These are phyloP conservation scores for Danaus plexippus DNA, from an alignment of 1,140 invertebrate genomes.

Conservation along the genomic window DNA sequence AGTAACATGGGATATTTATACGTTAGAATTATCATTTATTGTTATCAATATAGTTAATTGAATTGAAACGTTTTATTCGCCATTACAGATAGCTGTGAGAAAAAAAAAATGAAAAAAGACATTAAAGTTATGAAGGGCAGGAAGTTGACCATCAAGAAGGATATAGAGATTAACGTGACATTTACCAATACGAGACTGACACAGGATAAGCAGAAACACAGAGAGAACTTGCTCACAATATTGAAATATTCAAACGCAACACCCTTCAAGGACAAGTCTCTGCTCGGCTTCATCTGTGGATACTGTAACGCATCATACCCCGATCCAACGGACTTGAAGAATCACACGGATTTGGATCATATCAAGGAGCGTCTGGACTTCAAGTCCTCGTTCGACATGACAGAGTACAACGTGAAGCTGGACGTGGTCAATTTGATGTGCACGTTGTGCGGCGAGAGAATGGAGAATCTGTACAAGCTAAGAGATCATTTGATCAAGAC, in stretches of 20 bases:
- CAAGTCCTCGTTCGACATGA: slow-evolving; percentile 38
- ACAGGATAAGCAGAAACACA: slow-evolving; percentile 41
- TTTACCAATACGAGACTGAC: slow-evolving; percentile 20
- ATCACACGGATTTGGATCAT: slow-evolving; percentile 38
- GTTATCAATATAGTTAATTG: too few species aligned
- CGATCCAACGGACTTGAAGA: slow-evolving; percentile 41
- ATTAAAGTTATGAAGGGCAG: slow-evolving; percentile 18
- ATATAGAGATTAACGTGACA: slow-evolving; percentile 27
- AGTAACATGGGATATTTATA: too few species aligned
- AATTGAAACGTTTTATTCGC: not conserved
- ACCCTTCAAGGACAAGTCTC: slow-evolving; percentile 46
- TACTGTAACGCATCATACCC: slow-evolving; percentile 43
- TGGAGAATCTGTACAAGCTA: slow-evolving; percentile 31
- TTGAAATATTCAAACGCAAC: slow-evolving; percentile 44
- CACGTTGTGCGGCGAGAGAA: slow-evolving; percentile 31
- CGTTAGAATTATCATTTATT: too few species aligned
- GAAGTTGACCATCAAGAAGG: slow-evolving; percentile 19
- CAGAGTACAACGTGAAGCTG: slow-evolving; percentile 47
- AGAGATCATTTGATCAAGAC: slow-evolving; percentile 40
- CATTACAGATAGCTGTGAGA: slow-evolving; percentile 30
- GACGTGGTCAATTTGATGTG: slow-evolving; percentile 40
- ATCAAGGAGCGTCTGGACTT: slow-evolving; percentile 37
- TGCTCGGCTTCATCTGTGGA: slow-evolving; percentile 44
- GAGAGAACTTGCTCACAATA: slow-evolving; percentile 41
- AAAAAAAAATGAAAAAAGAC: slow-evolving; percentile 20